phyloP scores from a whole-genome alignment of 2,113 vertebrate species.

The Chrysochloris asiatica region DNA sequence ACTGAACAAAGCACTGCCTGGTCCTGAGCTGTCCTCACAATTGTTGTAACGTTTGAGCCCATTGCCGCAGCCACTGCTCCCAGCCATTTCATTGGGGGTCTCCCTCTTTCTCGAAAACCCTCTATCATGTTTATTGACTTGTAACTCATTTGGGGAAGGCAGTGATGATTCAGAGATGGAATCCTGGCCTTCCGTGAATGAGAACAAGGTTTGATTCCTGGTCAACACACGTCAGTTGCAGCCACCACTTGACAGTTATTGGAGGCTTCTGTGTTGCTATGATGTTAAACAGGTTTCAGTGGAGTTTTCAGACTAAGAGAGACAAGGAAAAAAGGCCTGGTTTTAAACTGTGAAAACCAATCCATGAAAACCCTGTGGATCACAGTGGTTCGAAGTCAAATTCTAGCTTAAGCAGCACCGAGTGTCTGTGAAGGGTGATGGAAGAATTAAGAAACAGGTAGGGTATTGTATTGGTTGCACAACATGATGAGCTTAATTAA shows the following conservation, averaged over 20 bases:
- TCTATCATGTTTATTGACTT: background rate
- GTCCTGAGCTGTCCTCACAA: too few relatives aligned
- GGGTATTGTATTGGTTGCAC: too few relatives aligned
- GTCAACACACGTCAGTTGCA: background rate
- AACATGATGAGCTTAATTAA: too few relatives aligned
- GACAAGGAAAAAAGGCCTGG: background rate
- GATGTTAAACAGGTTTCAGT: background rate
- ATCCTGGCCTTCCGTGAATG: background rate
- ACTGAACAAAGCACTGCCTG: too few relatives aligned
- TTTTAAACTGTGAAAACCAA: background rate
- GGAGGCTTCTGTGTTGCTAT: background rate
- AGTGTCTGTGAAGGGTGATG: too few relatives aligned
- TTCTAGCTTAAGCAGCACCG: too few relatives aligned
- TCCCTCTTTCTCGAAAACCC: too few relatives aligned
- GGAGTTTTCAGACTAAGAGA: background rate
- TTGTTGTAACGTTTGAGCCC: too few relatives aligned
- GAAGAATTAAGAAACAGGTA: too few relatives aligned
- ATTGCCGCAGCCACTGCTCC: too few relatives aligned
- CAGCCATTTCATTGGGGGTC: too few relatives aligned
- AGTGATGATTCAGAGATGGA: background rate
- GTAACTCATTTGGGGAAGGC: background rate
- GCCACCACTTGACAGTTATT: too few relatives aligned
- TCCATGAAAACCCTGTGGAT: background rate
- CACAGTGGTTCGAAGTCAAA: background rate
- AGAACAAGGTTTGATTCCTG: background rate